Percentiles rank a stretch among this genome's conserved stretches.
phyloP scores from a whole-genome alignment of 1,140 invertebrate species.

The Drosophila asahinai region DNA sequence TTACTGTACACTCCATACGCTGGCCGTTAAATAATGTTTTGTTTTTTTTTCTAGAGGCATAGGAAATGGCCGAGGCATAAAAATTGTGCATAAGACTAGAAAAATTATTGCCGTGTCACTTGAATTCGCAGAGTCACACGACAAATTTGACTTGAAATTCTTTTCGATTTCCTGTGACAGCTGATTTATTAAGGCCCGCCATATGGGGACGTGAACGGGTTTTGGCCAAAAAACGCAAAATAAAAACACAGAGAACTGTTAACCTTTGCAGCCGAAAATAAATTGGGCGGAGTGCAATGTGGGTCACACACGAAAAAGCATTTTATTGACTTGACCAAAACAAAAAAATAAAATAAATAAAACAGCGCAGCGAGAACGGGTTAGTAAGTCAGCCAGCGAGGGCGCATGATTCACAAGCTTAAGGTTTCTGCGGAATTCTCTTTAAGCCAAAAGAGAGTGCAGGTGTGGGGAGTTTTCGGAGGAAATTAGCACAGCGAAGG shows the following conservation, averaged over 20 bases:
- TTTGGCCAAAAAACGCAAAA: slow-evolving; percentile 28
- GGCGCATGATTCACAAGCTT: slow-evolving; percentile 58
- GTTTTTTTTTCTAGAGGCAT: slow-evolving; percentile 1
- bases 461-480: neutral
- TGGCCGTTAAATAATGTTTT: slow-evolving; percentile 62
- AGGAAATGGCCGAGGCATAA: slow-evolving; percentile 65
- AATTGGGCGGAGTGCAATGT: slow-evolving; percentile 54
- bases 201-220: slow-evolving; percentile 46
- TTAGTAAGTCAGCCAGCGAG: slow-evolving; percentile 63
- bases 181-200: slow-evolving; percentile 56
- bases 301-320: slow-evolving; percentile 54
- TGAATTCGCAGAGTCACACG: slow-evolving; percentile 25
- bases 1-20: slow-evolving; percentile 60
- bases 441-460: neutral
- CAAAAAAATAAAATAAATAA: slow-evolving; percentile 3
- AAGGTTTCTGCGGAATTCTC: slow-evolving; percentile 46
- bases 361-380: slow-evolving; percentile 42
- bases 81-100: slow-evolving; percentile 51
- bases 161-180: slow-evolving; percentile 63
- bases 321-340: slow-evolving; percentile 71
- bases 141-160: slow-evolving; percentile 57
- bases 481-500: slow-evolving; percentile 7
- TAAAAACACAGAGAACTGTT: slow-evolving; percentile 50
- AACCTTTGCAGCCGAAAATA: slow-evolving; percentile 56
- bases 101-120: slow-evolving; percentile 33